Evolutionary conservation across 1,140 invertebrate species (phyloP).

Genomic region (Penaeus vannamei): DNA sequence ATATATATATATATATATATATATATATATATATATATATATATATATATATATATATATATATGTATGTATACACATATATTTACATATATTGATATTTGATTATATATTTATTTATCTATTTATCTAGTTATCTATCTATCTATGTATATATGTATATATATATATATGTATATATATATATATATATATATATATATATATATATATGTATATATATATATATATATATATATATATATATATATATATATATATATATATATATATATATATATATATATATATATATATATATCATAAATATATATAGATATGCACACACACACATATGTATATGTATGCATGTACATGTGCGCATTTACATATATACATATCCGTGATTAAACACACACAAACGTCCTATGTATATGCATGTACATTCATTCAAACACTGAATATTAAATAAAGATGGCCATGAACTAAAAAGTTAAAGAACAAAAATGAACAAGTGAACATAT

Average conservation of each 20-base stretch:
- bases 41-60: not conserved
- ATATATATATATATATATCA: not conserved
- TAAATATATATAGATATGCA: slow-evolving; percentile 20
- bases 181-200: not conserved
- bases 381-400: not conserved
- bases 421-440: not conserved
- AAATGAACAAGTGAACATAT: not conserved
- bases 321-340: not conserved
- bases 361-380: too few species aligned
- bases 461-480: not conserved
- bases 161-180: not conserved
- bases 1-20: not conserved
- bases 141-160: slow-evolving; percentile 31
- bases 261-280: slow-evolving; percentile 20
- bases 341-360: not conserved
- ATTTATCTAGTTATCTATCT: not conserved
- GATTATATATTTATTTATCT: not conserved
- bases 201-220: not conserved
- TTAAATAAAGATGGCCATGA: not conserved
- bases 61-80: slow-evolving; percentile 6
- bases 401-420: too few species aligned
- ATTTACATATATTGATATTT: slow-evolving; percentile 7
- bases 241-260: slow-evolving; percentile 16
- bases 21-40: not conserved
- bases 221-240: slow-evolving; percentile 14